Evolutionary conservation across 2,888 invertebrate species (phyloP), one percentile per base, ranked within the genome.

Genomic region (Tridacna gigas): DNA sequence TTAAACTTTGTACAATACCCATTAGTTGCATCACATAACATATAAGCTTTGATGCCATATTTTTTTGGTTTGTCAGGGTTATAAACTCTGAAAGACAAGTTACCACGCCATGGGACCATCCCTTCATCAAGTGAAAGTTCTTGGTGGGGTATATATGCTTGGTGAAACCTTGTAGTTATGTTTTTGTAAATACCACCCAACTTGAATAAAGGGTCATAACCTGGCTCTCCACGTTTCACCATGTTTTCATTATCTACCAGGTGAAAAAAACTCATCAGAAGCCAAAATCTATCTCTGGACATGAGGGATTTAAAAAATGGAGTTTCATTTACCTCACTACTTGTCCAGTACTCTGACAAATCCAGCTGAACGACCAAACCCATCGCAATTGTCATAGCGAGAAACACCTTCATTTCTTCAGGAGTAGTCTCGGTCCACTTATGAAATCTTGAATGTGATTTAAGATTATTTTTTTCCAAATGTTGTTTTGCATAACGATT

Each of bases 61-160:
- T 81, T 18, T 63, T 63, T 77, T 37, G 85, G 86, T 78, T 88
- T 88, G 56, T 86, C 82, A n/a, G 88, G 88, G 47, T 74, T 86
- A 73, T 88, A 88, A 3, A 83, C 83, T 22, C 83, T 20, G 37
- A 88, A 88, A 0, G 79, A 65, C 4, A 84, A 28, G 26, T 82
- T 77, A 5, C 86, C 88, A 61, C 77, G 51, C 80, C 83, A 85
- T 48, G 88, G 81, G 7, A 86, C 65, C 82, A 85, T 88, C 0
- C 81, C 86, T 61, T 88, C 88, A 80, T 86, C 88, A 15, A 88
- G 26, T 13, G 83, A 78, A 5, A 88, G 22, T 1, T 85, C n/a
- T 60, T 76, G 47, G 56, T 84, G 51, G 15, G 86, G 83, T 0
- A 15, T 73, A 56, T 83, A 88, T 7, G 63, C 28, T 45, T 12